These are phyloP conservation scores for Phaedon cochleariae DNA, from an alignment of 2,888 invertebrate genomes.

Conservation along the genomic window DNA sequence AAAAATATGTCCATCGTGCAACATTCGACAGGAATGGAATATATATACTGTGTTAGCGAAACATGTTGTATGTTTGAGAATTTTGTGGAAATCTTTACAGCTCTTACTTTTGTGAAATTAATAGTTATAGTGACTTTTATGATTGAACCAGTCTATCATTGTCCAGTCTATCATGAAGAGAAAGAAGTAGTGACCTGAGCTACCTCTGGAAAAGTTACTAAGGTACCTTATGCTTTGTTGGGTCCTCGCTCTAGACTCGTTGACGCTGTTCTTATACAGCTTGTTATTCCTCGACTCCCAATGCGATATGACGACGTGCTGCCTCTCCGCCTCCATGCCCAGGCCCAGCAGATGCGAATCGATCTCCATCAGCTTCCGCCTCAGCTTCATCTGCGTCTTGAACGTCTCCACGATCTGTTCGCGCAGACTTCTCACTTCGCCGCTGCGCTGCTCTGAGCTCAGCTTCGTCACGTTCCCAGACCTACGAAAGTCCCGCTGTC, in stretches of 20 bases:
- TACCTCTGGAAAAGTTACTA: no score
- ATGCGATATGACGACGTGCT: constrained; percentile 87
- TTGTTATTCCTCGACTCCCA: constrained; percentile 88
- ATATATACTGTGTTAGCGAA: no score
- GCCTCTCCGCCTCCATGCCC: constrained; percentile 87
- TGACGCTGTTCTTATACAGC: constrained; percentile 69
- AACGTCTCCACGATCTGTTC: constrained; percentile 90
- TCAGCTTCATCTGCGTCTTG: constrained; percentile 90
- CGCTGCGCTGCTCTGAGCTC: constrained; percentile 54
- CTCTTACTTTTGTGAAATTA: no score
- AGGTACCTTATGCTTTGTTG: constrained; percentile 69
- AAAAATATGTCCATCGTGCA: no score
- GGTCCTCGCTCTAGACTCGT: constrained; percentile 68
- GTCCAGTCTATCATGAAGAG: no score
- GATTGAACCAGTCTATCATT: no score
- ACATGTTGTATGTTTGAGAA: no score
- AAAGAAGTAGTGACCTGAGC: no score
- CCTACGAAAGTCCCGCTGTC: no score
- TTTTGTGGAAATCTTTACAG: no score
- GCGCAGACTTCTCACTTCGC: constrained; percentile 71
- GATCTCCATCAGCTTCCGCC: constrained; percentile 87
- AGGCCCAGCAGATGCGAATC: constrained; percentile 89
- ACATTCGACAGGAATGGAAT: no score
- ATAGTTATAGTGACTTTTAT: no score
- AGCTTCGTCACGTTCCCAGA: constrained; percentile 59